A percentile compares a stretch with the other conserved stretches of the same genome.
Conservation (phyloP, 1,140 invertebrate species). For the Drosophila grimshawi region DNA sequence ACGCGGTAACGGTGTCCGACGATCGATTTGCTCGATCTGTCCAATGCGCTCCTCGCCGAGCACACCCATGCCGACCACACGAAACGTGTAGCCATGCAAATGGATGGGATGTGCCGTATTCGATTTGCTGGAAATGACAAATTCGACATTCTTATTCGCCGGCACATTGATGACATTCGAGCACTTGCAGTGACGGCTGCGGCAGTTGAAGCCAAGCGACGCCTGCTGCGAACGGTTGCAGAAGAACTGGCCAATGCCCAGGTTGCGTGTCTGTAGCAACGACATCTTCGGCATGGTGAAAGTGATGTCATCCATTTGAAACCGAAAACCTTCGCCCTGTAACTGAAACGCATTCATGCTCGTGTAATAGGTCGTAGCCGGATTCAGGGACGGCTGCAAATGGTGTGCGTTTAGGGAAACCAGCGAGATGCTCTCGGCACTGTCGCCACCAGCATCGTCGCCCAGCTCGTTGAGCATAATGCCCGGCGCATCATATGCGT, state of each 20-base stretch:
- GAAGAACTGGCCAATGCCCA: constrained; percentile 71
- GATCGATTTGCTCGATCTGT: constrained; percentile 73
- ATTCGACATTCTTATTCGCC: constrained; percentile 72
- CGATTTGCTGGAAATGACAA: constrained; percentile 72
- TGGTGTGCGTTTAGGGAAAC: constrained; percentile 52
- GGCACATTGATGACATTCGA: constrained; percentile 81
- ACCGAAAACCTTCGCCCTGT: constrained; percentile 62
- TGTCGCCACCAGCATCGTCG: constrained; percentile 33
- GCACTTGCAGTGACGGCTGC: constrained; percentile 67
- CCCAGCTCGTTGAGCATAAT: constrained; percentile 67
- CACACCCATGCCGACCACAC: constrained; percentile 80
- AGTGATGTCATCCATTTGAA: constrained; percentile 81
- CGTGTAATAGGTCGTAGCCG: constrained; percentile 62
- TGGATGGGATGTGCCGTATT: constrained; percentile 75
- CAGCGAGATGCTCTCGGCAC: constrained; percentile 55
- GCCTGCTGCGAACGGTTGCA: constrained; percentile 75
- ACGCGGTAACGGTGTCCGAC: constrained; percentile 55
- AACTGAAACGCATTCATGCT: constrained; percentile 70
- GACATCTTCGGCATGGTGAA: constrained; percentile 78
- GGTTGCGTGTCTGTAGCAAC: constrained; percentile 75
- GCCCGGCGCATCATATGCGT: constrained; percentile 69
- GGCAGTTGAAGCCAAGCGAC: constrained; percentile 70
- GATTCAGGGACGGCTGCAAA: constrained; percentile 38
- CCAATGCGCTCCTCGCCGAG: constrained; percentile 66
- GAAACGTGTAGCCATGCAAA: constrained; percentile 80